Conservation (phyloP, 2,797 vertebrate species). For the Lindbergichthys nudifrons region DNA sequence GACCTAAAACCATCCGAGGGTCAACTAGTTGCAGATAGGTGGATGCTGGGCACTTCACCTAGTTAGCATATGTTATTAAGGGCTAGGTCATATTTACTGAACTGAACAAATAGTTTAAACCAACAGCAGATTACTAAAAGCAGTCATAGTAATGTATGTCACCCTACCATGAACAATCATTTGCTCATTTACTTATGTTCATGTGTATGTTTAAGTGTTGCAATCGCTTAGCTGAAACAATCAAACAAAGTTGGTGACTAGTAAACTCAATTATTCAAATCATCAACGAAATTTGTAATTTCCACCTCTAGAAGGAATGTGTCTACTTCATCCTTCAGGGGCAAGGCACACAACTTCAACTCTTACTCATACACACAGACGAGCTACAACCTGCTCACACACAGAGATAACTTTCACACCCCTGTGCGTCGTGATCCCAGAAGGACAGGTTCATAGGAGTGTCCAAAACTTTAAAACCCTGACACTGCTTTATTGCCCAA, state of each 20-base stretch:
- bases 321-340: constrained; percentile 31
- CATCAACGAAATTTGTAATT: constrained; percentile 1
- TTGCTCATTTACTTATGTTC: neutral
- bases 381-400: constrained; percentile 32
- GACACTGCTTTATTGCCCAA: constrained; percentile 11
- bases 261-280: neutral
- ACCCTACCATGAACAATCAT: neutral
- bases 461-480: constrained; percentile 29
- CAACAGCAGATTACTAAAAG: neutral
- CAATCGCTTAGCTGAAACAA: neutral
- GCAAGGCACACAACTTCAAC: constrained; percentile 29
- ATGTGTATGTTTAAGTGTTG: neutral
- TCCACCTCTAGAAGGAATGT: constrained; percentile 31
- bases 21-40: neutral
- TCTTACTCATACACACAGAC: constrained; percentile 15
- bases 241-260: neutral
- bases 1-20: neutral
- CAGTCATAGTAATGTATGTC: neutral
- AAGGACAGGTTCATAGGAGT: constrained; percentile 49
- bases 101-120: neutral
- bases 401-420: constrained; percentile 48
- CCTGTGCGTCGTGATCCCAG: constrained; percentile 18
- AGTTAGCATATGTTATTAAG: neutral
- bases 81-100: neutral
- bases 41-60: neutral